These are phyloP conservation scores for Chaitophorus viminalis DNA, from an alignment of 2,888 invertebrate genomes.

Conservation along the genomic window DNA sequence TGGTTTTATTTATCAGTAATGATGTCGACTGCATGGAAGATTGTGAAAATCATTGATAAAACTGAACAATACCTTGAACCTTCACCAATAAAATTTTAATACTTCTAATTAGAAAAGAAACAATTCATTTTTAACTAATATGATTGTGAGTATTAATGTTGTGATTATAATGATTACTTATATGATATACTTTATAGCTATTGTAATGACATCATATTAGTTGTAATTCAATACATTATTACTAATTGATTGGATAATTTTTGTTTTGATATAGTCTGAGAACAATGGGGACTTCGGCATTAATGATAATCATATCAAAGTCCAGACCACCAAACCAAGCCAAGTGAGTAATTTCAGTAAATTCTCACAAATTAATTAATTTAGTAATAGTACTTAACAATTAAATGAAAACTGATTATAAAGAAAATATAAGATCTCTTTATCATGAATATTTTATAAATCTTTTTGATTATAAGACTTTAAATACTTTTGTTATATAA, in stretches of 20 bases:
- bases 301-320: conserved; percentile 24
- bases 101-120: neutral
- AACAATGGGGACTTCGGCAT: conserved; percentile 18
- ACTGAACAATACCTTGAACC: neutral
- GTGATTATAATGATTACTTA: neutral
- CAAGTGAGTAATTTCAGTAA: conserved; percentile 27
- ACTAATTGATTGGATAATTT: conserved; percentile 19
- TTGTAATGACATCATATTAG: neutral
- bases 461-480: neutral
- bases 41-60: neutral
- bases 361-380: neutral
- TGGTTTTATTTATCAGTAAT: neutral
- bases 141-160: conserved; percentile 42
- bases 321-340: conserved; percentile 16
- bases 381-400: neutral
- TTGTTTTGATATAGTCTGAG: conserved; percentile 19
- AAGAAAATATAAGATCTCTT: neutral
- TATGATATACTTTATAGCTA: neutral
- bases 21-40: neutral
- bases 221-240: neutral
- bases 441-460: neutral
- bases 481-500: neutral
- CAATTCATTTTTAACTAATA: conserved; percentile 5
- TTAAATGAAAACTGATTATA: neutral
- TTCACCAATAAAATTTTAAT: neutral